Conservation (phyloP, 2,888 invertebrate genomes). For the Gastrophysa polygoni region DNA sequence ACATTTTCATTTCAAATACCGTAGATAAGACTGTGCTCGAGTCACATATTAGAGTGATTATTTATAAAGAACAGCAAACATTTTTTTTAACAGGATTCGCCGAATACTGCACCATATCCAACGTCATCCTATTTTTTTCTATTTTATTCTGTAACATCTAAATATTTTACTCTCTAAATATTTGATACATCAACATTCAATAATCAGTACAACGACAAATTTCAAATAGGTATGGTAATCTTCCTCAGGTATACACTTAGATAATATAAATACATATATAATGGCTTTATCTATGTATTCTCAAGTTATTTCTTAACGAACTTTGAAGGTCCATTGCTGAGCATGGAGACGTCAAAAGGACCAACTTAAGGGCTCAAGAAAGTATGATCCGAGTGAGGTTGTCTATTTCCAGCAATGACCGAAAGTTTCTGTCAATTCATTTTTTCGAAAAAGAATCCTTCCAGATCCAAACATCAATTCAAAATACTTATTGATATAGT, state of each 20-base stretch:
- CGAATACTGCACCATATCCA: conserved; percentile 46
- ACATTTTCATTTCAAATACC: conserved; percentile 33
- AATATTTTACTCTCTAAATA: conserved; percentile 27
- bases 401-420: conserved; percentile 21
- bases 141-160: conserved; percentile 38
- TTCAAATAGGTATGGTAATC: too few species aligned
- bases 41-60: conserved; percentile 35
- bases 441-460: not conserved
- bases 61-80: conserved; percentile 34
- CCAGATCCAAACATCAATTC: too few species aligned
- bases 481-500: too few species aligned
- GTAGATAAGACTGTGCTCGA: conserved; percentile 41
- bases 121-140: conserved; percentile 36
- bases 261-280: too few species aligned
- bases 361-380: conserved; percentile 47
- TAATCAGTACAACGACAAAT: too few species aligned
- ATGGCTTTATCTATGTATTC: conserved; percentile 23
- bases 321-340: conserved; percentile 16
- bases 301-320: not conserved
- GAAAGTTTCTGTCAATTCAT: not conserved
- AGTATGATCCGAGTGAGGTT: conserved; percentile 31
- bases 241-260: too few species aligned
- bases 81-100: conserved; percentile 39
- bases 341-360: conserved; percentile 37
- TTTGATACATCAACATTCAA: conserved; percentile 38